phyloP scores from a whole-genome alignment of 2,113 vertebrate genomes.

The Phasianus colchicus region DNA sequence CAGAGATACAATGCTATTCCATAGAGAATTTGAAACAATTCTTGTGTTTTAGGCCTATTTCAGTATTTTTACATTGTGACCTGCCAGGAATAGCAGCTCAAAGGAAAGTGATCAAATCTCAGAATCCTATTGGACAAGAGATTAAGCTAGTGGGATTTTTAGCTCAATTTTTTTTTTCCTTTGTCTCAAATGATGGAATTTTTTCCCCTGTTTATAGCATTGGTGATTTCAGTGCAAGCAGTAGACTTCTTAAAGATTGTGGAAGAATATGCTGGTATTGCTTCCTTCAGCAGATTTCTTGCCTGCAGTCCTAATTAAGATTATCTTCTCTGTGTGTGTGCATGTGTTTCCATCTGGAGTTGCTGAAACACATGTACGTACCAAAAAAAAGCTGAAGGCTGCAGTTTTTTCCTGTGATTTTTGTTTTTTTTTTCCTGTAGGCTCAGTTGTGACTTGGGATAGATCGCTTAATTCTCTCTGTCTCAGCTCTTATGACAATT shows the following conservation, averaged over 20 bases:
- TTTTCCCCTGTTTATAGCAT: background rate
- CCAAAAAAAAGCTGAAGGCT: slow-evolving; percentile 52
- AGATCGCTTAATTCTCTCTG: slow-evolving; percentile 42
- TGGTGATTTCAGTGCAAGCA: background rate
- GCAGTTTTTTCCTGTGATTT: slow-evolving; percentile 38
- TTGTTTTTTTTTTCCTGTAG: background rate
- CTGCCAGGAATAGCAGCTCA: slow-evolving; percentile 13
- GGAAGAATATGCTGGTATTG: background rate
- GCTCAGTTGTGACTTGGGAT: slow-evolving; percentile 12
- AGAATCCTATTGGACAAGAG: background rate
- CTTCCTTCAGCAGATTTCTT: slow-evolving; percentile 33
- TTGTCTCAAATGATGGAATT: background rate
- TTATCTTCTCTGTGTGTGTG: background rate
- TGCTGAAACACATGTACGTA: slow-evolving; percentile 13
- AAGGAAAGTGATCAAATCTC: background rate
- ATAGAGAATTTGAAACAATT: background rate
- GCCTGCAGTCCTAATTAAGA: background rate
- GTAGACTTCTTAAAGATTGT: background rate
- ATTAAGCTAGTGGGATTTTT: slow-evolving; percentile 1
- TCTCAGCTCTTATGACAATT: slow-evolving; percentile 13
- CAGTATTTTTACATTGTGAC: background rate
- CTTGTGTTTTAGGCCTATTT: background rate
- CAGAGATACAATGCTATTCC: background rate
- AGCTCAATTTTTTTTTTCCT: background rate
- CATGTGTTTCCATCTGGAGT: slow-evolving; percentile 31